Conservation (phyloP, 37 sponge, comb jelly and placozoan species). For the Theonella swinhoei region DNA sequence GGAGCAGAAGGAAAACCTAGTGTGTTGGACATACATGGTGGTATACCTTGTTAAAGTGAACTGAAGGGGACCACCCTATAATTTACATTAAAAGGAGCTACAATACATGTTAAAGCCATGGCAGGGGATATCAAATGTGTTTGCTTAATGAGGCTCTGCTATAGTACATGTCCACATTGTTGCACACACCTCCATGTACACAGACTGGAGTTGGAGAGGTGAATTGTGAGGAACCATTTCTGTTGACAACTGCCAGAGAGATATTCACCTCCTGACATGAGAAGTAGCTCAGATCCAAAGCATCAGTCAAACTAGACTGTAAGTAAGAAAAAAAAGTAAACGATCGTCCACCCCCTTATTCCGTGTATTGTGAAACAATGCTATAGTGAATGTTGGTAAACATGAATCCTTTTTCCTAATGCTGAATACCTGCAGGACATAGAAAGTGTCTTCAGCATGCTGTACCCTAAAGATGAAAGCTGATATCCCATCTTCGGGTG, state of each 20-base stretch:
- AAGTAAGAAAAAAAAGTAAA: too few species aligned
- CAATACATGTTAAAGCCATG: too few species aligned
- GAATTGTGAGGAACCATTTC: conserved; percentile 2
- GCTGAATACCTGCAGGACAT: neutral
- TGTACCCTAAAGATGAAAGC: neutral
- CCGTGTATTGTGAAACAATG: too few species aligned
- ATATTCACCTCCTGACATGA: conserved; percentile 39
- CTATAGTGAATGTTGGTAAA: too few species aligned
- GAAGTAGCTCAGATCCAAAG: conserved; percentile 39
- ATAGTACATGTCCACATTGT: too few species aligned
- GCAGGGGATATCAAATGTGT: too few species aligned
- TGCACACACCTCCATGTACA: conserved; percentile 31
- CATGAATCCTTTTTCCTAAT: too few species aligned
- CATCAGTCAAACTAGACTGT: conserved; percentile 39
- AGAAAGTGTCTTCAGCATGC: neutral
- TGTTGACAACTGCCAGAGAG: conserved; percentile 55
- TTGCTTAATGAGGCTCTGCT: too few species aligned
- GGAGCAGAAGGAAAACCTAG: neutral
- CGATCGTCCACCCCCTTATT: too few species aligned
- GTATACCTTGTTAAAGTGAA: too few species aligned
- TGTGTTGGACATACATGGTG: neutral
- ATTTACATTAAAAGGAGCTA: too few species aligned
- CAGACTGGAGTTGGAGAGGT: conserved; percentile 1
- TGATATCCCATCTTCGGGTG: neutral
- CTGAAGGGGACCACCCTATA: too few species aligned